phyloP scores from a whole-genome alignment of 2,797 vertebrate genomes.

The Poeciliopsis gracilis region DNA sequence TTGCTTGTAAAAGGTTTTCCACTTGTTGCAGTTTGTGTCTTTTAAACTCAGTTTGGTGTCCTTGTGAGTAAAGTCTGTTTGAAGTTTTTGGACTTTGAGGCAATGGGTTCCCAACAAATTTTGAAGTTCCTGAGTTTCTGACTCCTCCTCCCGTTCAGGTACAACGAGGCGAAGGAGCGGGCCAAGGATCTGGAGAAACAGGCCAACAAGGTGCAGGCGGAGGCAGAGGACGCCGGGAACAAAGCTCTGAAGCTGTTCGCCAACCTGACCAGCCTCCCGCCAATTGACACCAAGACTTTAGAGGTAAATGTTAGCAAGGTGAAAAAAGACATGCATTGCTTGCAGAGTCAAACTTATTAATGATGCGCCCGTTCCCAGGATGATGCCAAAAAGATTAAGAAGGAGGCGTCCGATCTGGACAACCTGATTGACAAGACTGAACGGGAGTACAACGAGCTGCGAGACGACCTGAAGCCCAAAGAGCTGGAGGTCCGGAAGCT shows the following conservation, averaged over 20 bases:
- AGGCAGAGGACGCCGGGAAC: conserved; percentile 90
- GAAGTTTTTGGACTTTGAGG: not conserved
- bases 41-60: not conserved
- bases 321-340: not conserved
- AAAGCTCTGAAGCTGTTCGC: conserved; percentile 92
- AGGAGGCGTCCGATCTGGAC: conserved; percentile 91
- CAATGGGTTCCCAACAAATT: not conserved
- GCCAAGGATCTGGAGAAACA: conserved; percentile 92
- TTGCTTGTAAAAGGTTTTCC: not conserved
- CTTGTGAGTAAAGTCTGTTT: not conserved
- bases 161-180: conserved; percentile 90
- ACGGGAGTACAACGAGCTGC: conserved; percentile 90
- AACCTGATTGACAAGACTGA: conserved; percentile 90
- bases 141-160: conserved; percentile 75
- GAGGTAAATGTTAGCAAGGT: conserved; percentile 78
- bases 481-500: conserved; percentile 93
- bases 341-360: not conserved
- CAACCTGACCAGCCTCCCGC: conserved; percentile 89
- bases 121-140: not conserved
- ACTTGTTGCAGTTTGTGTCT: not conserved
- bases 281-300: conserved; percentile 84
- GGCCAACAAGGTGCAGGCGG: conserved; percentile 86
- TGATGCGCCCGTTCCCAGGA: conserved; percentile 75
- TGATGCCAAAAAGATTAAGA: conserved; percentile 92
- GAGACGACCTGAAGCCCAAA: conserved; percentile 91